These are phyloP conservation scores for Brienomyrus brachyistius DNA, from an alignment of 2,113 vertebrate species.

Conservation along the genomic window DNA sequence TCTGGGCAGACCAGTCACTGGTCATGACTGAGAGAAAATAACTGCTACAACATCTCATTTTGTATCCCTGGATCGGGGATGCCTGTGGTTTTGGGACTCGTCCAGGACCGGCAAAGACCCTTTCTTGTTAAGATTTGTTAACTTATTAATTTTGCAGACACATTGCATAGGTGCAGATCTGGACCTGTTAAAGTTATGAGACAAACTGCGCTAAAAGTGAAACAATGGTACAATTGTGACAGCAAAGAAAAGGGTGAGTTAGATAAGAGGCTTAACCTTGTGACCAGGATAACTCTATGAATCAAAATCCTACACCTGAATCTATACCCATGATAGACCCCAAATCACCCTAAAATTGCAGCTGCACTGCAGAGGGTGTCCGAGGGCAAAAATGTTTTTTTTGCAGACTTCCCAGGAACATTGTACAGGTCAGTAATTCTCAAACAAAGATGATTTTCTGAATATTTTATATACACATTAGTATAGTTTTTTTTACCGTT, in stretches of 20 bases:
- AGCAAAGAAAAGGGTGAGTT: not conserved
- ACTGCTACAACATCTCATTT: not conserved
- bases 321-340: not conserved
- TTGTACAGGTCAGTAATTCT: too few species aligned
- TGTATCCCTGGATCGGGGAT: not conserved
- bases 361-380: not conserved
- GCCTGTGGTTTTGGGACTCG: not conserved
- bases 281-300: not conserved
- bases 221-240: not conserved
- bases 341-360: not conserved
- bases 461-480: too few species aligned
- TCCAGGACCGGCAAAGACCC: not conserved
- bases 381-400: not conserved
- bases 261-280: not conserved
- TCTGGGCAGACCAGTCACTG: slow-evolving; percentile 79
- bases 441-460: too few species aligned
- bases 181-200: not conserved
- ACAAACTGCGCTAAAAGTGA: not conserved
- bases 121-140: not conserved
- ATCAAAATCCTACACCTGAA: not conserved
- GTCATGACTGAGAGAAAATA: slow-evolving; percentile 19
- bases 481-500: too few species aligned
- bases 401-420: not conserved
- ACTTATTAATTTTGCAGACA: not conserved
- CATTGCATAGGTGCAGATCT: not conserved